Conservation (phyloP, 2,113 vertebrate genomes). For the Dolichotis patagonum region DNA sequence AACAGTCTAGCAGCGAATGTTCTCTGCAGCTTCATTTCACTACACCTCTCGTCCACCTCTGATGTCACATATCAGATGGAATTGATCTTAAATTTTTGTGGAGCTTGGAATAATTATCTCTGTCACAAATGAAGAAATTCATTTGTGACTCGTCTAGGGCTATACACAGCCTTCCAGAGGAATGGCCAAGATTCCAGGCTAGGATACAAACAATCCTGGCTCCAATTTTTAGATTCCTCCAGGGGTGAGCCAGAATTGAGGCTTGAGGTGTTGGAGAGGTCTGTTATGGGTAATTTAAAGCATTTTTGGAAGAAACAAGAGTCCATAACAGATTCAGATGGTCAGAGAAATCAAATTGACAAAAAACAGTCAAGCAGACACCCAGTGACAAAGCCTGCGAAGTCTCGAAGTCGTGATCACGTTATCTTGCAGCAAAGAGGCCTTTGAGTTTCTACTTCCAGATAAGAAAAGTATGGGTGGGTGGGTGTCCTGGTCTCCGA, state of each 20-base stretch:
- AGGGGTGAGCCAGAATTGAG: not conserved
- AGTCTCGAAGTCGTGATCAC: not conserved
- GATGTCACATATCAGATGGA: not conserved
- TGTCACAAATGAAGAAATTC: not conserved
- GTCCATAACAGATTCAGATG: rapidly evolving
- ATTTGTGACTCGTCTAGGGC: not conserved
- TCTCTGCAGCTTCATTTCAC: not conserved
- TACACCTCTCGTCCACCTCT: not conserved
- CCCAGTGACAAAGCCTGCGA: not conserved
- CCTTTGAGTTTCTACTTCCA: not conserved
- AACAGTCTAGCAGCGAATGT: too few species aligned
- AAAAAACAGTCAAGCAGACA: not conserved
- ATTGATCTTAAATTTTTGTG: not conserved
- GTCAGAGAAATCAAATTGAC: rapidly evolving
- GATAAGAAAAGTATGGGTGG: not conserved
- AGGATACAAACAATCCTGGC: not conserved
- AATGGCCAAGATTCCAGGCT: not conserved
- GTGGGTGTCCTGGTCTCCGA: not conserved
- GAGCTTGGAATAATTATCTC: not conserved
- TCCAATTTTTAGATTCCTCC: not conserved
- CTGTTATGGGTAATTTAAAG: rapidly evolving
- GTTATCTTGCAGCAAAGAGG: not conserved
- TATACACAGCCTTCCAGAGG: not conserved
- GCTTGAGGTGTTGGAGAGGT: not conserved
- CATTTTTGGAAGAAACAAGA: not conserved